Evolutionary conservation across 2,888 invertebrate species (phyloP), one percentile per base, ranked within the genome.

Genomic region (Scaptomyza caliginosa): DNA sequence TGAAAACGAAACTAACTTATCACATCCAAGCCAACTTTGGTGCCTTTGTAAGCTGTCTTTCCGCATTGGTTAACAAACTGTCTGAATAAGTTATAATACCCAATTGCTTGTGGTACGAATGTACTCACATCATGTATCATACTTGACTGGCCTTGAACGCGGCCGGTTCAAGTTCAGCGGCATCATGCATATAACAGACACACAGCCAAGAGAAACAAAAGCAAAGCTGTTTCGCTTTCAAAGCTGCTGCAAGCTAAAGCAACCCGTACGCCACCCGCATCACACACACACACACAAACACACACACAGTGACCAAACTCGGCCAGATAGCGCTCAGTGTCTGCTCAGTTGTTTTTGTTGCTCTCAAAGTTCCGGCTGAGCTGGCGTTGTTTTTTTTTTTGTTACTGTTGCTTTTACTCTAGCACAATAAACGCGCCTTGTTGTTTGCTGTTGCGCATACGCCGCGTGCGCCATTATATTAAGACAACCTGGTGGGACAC

Each of bases 111-210:
- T 34, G 43, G 32, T 24, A 13, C 57, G 32, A 38, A 64, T 43
- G 70, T 67, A 67, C 77, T 64, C 71, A 49, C 65, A 67, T 67
- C 45, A n/a, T 30, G 67, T 59, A 60, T 60, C 67, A 62, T 49
- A 51, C 43, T 32, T 16, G 54, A 13, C 30, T 74, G 82, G 75
- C 87, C 86, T 86, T 87, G 86, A 85, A 80, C 72, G 77, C 50
- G 62, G 76, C 65, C 68, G 80, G 77, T 87, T 87, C 88, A 88
- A 88, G 85, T 86, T 87, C 86, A 75, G 70, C 84, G 73, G 57
- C 77, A 72, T 73, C 70, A 56, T 67, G 67, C 56, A 65, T 67
- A 21, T 13, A 32, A 32, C 30, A 46, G 10, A 32, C 34, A 56
- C 52, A 46, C 6, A 30, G 30, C 30, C 30, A 30, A 13, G n/a